phyloP scores from a whole-genome alignment of 1,140 invertebrate genomes.

The Pantala flavescens region DNA sequence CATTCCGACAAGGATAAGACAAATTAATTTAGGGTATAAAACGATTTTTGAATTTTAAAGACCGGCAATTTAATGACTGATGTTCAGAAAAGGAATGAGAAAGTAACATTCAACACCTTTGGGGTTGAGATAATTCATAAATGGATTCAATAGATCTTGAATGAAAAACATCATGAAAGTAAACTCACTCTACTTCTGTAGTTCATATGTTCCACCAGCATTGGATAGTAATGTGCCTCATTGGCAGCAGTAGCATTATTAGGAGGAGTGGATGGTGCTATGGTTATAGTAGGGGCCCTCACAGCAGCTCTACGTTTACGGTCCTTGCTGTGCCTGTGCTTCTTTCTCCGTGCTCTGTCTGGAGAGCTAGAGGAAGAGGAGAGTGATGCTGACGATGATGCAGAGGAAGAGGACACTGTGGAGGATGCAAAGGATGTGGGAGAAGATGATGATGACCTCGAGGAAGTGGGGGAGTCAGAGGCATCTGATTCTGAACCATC shows the following conservation, averaged over 20 bases:
- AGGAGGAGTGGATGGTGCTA: background rate
- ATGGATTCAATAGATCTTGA: too few species aligned
- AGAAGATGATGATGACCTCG: background rate
- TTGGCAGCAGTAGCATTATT: background rate
- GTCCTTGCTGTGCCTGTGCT: background rate
- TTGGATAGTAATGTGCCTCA: slow-evolving; percentile 63
- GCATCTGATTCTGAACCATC: background rate
- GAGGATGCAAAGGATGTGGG: background rate
- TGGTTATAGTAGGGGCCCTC: background rate
- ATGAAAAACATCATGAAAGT: too few species aligned
- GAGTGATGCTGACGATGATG: background rate
- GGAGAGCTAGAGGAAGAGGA: background rate
- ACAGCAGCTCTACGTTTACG: background rate
- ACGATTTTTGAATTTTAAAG: too few species aligned
- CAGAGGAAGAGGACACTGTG: slow-evolving; percentile 1
- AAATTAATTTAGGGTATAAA: too few species aligned
- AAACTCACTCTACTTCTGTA: slow-evolving; percentile 50
- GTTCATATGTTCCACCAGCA: slow-evolving; percentile 72
- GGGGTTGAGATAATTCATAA: too few species aligned
- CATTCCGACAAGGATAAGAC: too few species aligned
- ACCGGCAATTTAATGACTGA: too few species aligned
- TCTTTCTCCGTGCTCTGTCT: background rate
- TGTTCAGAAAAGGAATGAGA: too few species aligned
- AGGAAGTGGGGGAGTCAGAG: slow-evolving; percentile 7
- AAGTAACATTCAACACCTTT: too few species aligned